Percentiles rank a stretch among this genome's conserved stretches.
Conservation (phyloP, 2,888 invertebrate genomes). For the Trypoxylon attenuatum region DNA sequence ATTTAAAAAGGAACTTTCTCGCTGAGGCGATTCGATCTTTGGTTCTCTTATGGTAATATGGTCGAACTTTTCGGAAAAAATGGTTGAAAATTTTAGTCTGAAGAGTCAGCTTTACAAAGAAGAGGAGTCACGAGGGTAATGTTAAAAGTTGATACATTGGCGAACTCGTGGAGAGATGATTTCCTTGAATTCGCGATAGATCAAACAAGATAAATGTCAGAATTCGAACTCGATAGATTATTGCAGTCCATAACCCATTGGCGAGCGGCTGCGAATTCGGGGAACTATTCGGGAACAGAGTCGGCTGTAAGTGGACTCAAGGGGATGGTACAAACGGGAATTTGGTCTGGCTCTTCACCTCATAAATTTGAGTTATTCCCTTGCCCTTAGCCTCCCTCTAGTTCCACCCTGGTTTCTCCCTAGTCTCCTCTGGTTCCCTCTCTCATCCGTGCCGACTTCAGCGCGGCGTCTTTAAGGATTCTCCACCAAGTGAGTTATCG, state of each 20-base stretch:
- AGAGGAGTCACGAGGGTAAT: background rate
- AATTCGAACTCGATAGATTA: slow-evolving; percentile 30
- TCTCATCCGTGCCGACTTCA: slow-evolving; percentile 43
- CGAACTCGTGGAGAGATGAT: background rate
- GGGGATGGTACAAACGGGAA: slow-evolving; percentile 66
- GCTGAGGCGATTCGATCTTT: too few relatives aligned
- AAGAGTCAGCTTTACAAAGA: too few relatives aligned
- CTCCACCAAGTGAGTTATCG: slow-evolving; percentile 57
- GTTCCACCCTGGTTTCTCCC: slow-evolving; percentile 37
- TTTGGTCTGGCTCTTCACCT: slow-evolving; percentile 68
- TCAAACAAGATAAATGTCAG: slow-evolving; percentile 8
- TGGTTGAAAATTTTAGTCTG: too few relatives aligned
- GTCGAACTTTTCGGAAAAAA: too few relatives aligned
- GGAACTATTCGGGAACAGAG: slow-evolving; percentile 40
- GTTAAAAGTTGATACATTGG: background rate
- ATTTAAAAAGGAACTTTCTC: too few relatives aligned
- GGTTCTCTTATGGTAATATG: too few relatives aligned
- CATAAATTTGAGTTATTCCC: slow-evolving; percentile 71
- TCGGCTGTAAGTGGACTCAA: slow-evolving; percentile 67
- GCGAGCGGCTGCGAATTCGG: slow-evolving; percentile 17
- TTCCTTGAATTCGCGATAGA: slow-evolving; percentile 10
- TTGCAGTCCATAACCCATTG: background rate
- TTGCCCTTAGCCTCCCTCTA: slow-evolving; percentile 39
- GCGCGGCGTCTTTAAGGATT: slow-evolving; percentile 54
- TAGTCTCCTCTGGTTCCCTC: background rate